Conservation (phyloP, 2,888 invertebrate species). For the Endomychus coccineus region DNA sequence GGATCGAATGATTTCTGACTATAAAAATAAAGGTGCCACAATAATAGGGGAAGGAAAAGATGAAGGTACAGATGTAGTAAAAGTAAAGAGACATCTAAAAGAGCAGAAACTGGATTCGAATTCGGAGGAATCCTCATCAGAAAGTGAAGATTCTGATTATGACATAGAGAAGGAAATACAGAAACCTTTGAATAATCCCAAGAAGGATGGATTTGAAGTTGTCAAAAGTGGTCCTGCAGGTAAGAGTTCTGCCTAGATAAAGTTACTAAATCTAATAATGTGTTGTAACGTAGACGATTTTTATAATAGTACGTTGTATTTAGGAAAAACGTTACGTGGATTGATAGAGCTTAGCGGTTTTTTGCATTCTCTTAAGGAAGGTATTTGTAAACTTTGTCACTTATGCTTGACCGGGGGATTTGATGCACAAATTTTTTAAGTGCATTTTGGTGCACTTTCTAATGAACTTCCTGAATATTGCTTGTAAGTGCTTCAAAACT, state of each 20-base stretch:
- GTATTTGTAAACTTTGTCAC: too few relatives aligned
- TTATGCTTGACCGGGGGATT: too few relatives aligned
- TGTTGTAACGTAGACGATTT: background rate
- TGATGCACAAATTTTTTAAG: too few relatives aligned
- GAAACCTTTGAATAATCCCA: constrained; percentile 33
- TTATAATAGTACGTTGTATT: background rate
- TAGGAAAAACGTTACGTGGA: too few relatives aligned
- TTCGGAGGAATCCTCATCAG: constrained; percentile 33
- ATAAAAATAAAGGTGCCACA: constrained; percentile 60
- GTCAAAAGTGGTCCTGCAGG: constrained; percentile 48
- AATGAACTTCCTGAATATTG: too few relatives aligned
- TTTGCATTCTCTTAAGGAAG: too few relatives aligned
- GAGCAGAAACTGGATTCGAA: constrained; percentile 20
- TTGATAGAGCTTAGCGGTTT: too few relatives aligned
- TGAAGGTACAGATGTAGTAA: background rate
- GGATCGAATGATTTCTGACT: constrained; percentile 66
- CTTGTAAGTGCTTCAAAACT: too few relatives aligned
- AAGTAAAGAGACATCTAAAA: constrained; percentile 21
- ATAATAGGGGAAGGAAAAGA: constrained; percentile 40
- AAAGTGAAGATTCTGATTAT: constrained; percentile 43
- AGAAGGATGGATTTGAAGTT: constrained; percentile 61
- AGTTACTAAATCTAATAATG: too few relatives aligned
- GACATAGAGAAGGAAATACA: constrained; percentile 42
- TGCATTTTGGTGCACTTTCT: too few relatives aligned
- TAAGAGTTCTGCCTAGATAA: too few relatives aligned